Conservation (phyloP, 35 echinoderm and acorn worm genomes). For the Anneissia japonica region DNA sequence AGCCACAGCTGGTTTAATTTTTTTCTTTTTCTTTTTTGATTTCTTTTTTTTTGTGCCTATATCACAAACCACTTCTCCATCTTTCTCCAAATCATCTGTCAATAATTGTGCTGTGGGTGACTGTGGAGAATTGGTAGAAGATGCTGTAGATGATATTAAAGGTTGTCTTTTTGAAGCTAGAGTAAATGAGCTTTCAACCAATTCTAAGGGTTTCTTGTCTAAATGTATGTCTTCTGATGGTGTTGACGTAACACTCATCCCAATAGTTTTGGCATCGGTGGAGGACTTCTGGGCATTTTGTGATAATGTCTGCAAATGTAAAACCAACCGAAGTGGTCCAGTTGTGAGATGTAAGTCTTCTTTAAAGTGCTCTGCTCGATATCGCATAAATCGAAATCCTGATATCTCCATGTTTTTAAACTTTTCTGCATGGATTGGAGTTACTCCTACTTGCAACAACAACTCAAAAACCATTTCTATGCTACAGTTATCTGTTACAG, state of each 20-base stretch:
- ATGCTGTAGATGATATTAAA: no score
- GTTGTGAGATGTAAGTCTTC: neutral
- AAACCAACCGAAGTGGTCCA: neutral
- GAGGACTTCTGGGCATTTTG: neutral
- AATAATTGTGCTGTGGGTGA: no score
- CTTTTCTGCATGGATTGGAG: neutral
- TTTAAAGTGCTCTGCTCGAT: neutral
- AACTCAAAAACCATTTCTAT: neutral
- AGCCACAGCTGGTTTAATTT: no score
- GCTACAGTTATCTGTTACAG: neutral
- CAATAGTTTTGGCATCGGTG: neutral
- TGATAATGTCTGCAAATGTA: neutral
- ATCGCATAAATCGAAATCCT: neutral
- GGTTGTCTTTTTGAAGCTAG: no score
- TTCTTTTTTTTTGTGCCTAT: no score
- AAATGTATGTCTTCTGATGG: no score
- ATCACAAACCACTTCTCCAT: no score
- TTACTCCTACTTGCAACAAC: neutral
- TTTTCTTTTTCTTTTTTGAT: no score
- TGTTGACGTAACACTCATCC: neutral
- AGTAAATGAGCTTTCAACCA: no score
- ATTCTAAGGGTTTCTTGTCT: no score
- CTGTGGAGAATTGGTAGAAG: no score
- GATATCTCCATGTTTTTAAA: neutral
- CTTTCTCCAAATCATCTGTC: no score